Evolutionary conservation across 1,140 invertebrate genomes (phyloP).

Genomic region (Halesus radiatus): DNA sequence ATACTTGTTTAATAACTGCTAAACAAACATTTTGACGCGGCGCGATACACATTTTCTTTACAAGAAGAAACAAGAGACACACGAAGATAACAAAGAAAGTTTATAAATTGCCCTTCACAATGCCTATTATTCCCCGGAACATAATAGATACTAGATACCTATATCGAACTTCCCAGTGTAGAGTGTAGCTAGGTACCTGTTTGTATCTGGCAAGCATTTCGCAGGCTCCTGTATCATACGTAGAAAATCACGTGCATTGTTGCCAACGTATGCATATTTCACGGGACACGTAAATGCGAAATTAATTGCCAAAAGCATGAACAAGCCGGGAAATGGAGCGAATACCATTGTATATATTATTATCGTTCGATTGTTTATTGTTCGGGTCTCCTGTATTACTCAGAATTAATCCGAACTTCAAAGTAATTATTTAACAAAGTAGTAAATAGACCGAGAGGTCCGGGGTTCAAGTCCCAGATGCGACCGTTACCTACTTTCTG

Average conservation of each 20-base stretch:
- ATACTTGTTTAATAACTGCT: slow-evolving; percentile 37
- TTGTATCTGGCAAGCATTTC: background rate
- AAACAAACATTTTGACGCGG: slow-evolving; percentile 43
- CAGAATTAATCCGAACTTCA: no score
- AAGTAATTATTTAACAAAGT: no score
- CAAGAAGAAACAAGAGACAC: slow-evolving; percentile 43
- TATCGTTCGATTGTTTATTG: no score
- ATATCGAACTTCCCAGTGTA: background rate
- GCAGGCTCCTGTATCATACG: background rate
- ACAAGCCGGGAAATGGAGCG: no score
- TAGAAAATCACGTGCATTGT: background rate
- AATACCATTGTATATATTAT: no score
- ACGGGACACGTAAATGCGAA: no score
- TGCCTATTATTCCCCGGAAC: slow-evolving; percentile 28
- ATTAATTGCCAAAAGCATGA: no score
- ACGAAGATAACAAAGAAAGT: slow-evolving; percentile 45
- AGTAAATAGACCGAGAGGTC: no score
- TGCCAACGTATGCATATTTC: no score
- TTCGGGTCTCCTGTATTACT: no score
- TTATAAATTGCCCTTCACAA: slow-evolving; percentile 42
- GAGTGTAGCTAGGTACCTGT: background rate
- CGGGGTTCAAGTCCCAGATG: no score
- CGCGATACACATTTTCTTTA: slow-evolving; percentile 44
- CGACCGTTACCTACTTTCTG: no score
- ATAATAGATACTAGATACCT: slow-evolving; percentile 6